Evolutionary conservation across 2,797 vertebrate genomes (phyloP).

Genomic region (Acestrorhynchus altus): DNA sequence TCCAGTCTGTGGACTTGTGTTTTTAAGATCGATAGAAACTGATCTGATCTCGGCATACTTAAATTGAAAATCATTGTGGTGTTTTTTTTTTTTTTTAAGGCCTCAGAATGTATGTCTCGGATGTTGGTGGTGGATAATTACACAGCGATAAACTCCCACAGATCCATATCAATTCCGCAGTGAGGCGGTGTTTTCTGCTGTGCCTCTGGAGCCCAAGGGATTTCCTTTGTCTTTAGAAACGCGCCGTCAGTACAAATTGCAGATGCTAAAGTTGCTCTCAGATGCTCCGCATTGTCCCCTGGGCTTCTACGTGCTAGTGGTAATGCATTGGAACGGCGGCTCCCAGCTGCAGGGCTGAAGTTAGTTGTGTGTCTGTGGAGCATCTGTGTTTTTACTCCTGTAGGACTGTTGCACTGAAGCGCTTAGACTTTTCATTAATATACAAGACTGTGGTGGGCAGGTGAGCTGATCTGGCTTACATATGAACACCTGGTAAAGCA

Average conservation of each 20-base stretch:
- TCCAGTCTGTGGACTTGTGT: slow-evolving; percentile 15
- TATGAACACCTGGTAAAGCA: no score
- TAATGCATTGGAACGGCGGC: background rate
- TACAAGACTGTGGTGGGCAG: background rate
- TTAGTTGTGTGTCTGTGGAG: background rate
- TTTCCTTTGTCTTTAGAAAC: slow-evolving; percentile 30
- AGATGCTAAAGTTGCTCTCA: slow-evolving; percentile 31
- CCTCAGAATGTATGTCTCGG: slow-evolving; percentile 27
- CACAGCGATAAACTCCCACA: slow-evolving; percentile 27
- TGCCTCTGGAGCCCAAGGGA: background rate
- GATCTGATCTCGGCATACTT: slow-evolving; percentile 27
- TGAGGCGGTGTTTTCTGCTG: background rate
- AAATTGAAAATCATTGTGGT: slow-evolving; percentile 45
- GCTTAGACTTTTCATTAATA: background rate
- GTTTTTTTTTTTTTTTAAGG: slow-evolving; percentile 42
- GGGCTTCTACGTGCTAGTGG: background rate
- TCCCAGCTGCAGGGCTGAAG: slow-evolving; percentile 1
- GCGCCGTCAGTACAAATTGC: slow-evolving; percentile 41
- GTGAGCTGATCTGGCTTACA: background rate
- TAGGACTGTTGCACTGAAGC: background rate
- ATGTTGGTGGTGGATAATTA: slow-evolving; percentile 39
- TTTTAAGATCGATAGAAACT: background rate
- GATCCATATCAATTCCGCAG: slow-evolving; percentile 13
- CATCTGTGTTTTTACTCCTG: background rate
- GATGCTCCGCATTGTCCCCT: slow-evolving; percentile 5